Evolutionary conservation across 2,797 vertebrate species (phyloP), one percentile per base, ranked within the genome.

Genomic region (Manis crassicaudata): DNA sequence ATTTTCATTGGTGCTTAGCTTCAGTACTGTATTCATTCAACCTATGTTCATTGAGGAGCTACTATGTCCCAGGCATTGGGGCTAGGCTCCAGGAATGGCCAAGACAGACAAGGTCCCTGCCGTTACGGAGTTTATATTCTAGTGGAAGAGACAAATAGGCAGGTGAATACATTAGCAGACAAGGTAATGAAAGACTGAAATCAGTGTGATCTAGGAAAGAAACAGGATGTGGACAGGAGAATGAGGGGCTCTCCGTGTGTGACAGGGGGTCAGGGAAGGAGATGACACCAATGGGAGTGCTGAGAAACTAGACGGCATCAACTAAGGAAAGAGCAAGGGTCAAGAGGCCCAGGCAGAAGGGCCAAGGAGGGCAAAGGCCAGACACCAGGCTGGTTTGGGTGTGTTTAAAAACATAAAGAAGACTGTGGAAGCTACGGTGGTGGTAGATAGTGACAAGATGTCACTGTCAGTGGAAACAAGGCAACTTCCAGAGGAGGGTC

Each of bases 201-300:
- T 96, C 56, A 58, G 16, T 76, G 67, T 32, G 14, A 68, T 43
- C 70, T 29, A 92, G 37, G 90, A 94, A 90, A 27, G 60, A 65
- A 83, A 77, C 29, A 83, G 27, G n/a, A 68, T 27, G 27, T 70
- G 54, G 52, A 77, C 25, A 6, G 56, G 37, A 50, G 20, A 76
- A 91, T 0, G 4, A 9, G 21, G 7, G 20, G 67, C 73, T 37
- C 32, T 20, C 0, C 0, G 20, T n/a, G 58, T 0, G 8, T 14
- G 13, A 25, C 4, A 23, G 14, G 14, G 20, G 6, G 21, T 52
- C 37, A 40, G 54, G 54, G 54, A 56, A 65, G 65, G 17, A 56
- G 46, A 21, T 7, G 9, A 40, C 37, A 5, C 27, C 5, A 37
- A 29, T 50, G 27, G 60, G 83, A 27, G 8, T 54, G 32, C 37